Percentiles rank a stretch among this genome's conserved stretches.
phyloP scores from a whole-genome alignment of 2,113 vertebrate genomes.

The Dipodomys stephensi region DNA sequence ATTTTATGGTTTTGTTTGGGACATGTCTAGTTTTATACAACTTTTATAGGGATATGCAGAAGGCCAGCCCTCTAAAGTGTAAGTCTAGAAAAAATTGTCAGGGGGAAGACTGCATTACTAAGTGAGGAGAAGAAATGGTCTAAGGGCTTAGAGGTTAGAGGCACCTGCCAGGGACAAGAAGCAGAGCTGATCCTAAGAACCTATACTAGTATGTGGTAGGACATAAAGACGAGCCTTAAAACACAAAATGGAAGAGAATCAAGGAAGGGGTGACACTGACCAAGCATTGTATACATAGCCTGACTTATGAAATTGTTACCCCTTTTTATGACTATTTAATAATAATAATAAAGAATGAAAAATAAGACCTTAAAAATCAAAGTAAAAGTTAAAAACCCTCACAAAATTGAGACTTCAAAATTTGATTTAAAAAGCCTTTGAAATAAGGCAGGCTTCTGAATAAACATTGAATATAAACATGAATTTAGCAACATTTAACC shows the following conservation, averaged over 20 bases:
- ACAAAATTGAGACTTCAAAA: slow-evolving; percentile 21
- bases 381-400: too few relatives aligned
- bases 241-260: neutral
- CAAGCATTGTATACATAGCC: too few relatives aligned
- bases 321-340: too few relatives aligned
- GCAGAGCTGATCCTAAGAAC: neutral
- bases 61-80: neutral
- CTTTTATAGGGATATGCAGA: neutral
- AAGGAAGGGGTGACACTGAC: too few relatives aligned
- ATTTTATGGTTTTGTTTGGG: neutral
- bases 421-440: slow-evolving; percentile 51
- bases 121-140: neutral
- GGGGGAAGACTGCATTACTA: neutral
- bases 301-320: too few relatives aligned
- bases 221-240: neutral
- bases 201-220: neutral
- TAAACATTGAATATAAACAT: slow-evolving; percentile 59
- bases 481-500: slow-evolving; percentile 44
- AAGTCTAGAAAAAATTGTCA: slow-evolving; percentile 27
- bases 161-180: neutral
- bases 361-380: too few relatives aligned
- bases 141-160: neutral
- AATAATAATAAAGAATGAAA: too few relatives aligned
- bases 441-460: slow-evolving; percentile 33
- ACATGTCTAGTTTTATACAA: slow-evolving; percentile 23